Percentiles rank a stretch among this genome's conserved stretches.
Conservation (phyloP, 2,888 invertebrate species). For the Disparrhopalites patrizii region DNA sequence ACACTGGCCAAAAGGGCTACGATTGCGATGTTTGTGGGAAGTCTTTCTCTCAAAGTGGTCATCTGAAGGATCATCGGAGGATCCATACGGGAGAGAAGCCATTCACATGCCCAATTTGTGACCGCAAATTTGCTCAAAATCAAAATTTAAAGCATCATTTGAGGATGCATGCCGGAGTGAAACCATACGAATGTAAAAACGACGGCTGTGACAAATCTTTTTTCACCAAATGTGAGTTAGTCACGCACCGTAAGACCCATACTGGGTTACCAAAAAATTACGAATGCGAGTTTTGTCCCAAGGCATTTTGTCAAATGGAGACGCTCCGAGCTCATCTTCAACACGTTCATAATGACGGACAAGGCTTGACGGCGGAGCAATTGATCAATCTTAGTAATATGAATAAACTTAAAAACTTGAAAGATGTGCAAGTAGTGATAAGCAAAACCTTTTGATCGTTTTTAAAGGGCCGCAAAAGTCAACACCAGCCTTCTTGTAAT, state of each 20-base stretch:
- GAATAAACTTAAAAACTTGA: too few relatives aligned
- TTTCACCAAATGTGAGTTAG: slow-evolving; percentile 31
- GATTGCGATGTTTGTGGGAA: slow-evolving; percentile 17
- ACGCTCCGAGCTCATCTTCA: too few relatives aligned
- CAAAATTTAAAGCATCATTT: slow-evolving; percentile 36
- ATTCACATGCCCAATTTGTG: slow-evolving; percentile 29
- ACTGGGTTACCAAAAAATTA: too few relatives aligned
- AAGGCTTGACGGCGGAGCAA: too few relatives aligned
- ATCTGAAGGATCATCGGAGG: slow-evolving; percentile 16
- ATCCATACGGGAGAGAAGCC: slow-evolving; percentile 31
- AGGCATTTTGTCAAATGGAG: too few relatives aligned
- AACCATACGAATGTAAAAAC: slow-evolving; percentile 16
- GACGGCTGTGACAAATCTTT: slow-evolving; percentile 31
- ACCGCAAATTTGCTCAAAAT: slow-evolving; percentile 35
- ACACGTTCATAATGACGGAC: too few relatives aligned
- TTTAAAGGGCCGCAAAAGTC: too few relatives aligned
- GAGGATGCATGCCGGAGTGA: slow-evolving; percentile 15
- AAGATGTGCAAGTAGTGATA: too few relatives aligned
- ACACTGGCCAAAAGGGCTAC: slow-evolving; percentile 11
- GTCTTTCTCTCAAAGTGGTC: slow-evolving; percentile 15
- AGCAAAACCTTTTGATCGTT: too few relatives aligned
- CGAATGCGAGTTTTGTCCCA: too few relatives aligned
- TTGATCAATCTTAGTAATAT: too few relatives aligned
- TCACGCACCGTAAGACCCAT: slow-evolving; percentile 11
- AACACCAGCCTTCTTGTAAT: too few relatives aligned